Evolutionary conservation across 2,113 vertebrate genomes (phyloP), one percentile per base, ranked within the genome.

Genomic region (Nerophis lumbriciformis): DNA sequence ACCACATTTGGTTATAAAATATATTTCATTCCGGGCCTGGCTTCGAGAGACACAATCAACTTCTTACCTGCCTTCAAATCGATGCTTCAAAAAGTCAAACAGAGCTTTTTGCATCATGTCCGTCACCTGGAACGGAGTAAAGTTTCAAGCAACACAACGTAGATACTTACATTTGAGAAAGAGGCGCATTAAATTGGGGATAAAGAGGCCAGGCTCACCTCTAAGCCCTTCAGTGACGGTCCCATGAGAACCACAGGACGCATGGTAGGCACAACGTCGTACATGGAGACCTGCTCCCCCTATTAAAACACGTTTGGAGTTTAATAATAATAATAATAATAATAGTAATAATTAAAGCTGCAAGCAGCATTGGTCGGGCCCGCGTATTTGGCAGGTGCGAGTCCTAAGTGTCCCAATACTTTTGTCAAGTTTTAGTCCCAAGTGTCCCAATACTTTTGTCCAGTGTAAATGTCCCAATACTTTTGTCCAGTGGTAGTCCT

Each of bases 21-120:
- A 9, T 35, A 2, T 28, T 59, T 37, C 7, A 39, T 13, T 38
- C 53, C 14, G 2, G 2, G 49, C 19, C 15, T 45, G 42, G 62
- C 21, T 59, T 15, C n/a, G 1, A 58, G 8, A 8, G 15, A 61
- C 15, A 42, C 6, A 45, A 45, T 4, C 1, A 45, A 45, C 42
- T 12, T 12, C 42, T 57, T 38, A 99, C 97, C 96, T 93, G 73
- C 96, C 95, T 93, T 98, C 95, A 83, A 99, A 99, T 92, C 95
- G 93, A 88, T 96, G 96, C 91, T 99, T 99, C 90, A 99, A 91
- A 93, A 92, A 99, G 89, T 99, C 97, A 89, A 99, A 99, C 42
- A 99, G 89, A 39, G 96, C 96, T 92, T 99, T 99, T 81, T 99
- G 97, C 97, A 99, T 99, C 97, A 99, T 99, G 84, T 99, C 97